phyloP scores from a whole-genome alignment of 2,888 invertebrate species.

The Plagiodera versicolora region DNA sequence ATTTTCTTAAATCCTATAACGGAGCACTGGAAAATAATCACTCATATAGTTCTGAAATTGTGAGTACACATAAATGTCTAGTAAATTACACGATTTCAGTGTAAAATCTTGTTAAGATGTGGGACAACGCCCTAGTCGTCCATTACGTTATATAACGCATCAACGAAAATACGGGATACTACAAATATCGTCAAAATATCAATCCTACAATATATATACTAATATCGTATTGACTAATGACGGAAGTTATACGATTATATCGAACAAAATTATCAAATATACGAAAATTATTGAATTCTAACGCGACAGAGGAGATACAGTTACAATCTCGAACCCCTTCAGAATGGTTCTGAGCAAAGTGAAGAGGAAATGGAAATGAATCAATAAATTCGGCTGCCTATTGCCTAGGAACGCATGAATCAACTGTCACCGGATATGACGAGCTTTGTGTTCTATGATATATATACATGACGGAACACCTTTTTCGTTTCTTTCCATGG shows the following conservation, averaged over 20 bases:
- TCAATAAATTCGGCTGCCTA: slow-evolving; percentile 12
- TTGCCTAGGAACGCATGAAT: not conserved
- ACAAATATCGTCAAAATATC: not conserved
- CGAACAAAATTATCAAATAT: slow-evolving; percentile 12
- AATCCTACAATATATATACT: not conserved
- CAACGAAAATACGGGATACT: slow-evolving; percentile 5
- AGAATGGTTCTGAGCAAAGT: slow-evolving; percentile 9
- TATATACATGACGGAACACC: no score
- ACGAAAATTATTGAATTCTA: slow-evolving; percentile 14
- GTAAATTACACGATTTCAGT: not conserved
- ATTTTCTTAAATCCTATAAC: not conserved
- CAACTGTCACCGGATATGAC: not conserved
- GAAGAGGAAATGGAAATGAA: no score
- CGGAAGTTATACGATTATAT: slow-evolving; percentile 15
- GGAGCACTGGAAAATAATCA: not conserved
- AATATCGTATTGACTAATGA: slow-evolving; percentile 11
- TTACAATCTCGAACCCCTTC: not conserved
- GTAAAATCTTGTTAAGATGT: slow-evolving; percentile 8
- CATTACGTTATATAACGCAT: slow-evolving; percentile 16
- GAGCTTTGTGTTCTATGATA: no score
- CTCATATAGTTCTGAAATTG: not conserved
- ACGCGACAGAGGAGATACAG: slow-evolving; percentile 17
- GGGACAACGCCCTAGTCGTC: slow-evolving; percentile 24
- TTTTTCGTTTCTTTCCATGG: no score
- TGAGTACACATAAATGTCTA: not conserved